Evolutionary conservation across 2,113 vertebrate species (phyloP).

Genomic region (Lynx canadensis): DNA sequence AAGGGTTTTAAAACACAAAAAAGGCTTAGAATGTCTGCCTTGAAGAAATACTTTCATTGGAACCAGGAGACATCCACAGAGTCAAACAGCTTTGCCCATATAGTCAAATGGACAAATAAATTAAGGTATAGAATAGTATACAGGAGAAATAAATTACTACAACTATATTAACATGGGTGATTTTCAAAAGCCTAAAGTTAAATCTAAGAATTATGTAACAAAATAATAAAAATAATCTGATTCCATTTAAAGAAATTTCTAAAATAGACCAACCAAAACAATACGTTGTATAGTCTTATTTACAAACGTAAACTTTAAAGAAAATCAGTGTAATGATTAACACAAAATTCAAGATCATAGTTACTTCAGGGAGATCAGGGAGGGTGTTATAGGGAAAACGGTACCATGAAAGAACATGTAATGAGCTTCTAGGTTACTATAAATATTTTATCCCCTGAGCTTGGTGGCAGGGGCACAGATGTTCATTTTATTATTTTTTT

Average conservation of each 20-base stretch:
- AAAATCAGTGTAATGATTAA: background rate
- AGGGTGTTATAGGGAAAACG: background rate
- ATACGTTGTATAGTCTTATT: background rate
- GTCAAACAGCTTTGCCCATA: background rate
- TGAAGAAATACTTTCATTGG: background rate
- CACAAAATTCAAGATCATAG: background rate
- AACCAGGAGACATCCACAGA: background rate
- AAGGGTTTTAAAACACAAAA: background rate
- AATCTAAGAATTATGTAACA: background rate
- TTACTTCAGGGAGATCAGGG: background rate
- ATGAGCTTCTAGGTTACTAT: background rate
- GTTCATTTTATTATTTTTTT: background rate
- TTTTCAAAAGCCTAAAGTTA: constrained; percentile 5
- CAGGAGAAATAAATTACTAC: background rate
- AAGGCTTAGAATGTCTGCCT: background rate
- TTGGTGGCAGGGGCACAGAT: background rate
- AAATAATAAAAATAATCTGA: background rate
- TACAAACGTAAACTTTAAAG: background rate
- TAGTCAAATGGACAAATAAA: background rate
- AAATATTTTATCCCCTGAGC: background rate
- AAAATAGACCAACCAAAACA: background rate
- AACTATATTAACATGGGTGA: background rate
- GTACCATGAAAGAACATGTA: background rate
- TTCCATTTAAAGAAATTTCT: background rate
- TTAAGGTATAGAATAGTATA: background rate